A percentile compares a stretch with the other conserved stretches of the same genome.
These are phyloP conservation scores for Apocheima hispidaria DNA, from an alignment of 2,888 invertebrate genomes.

Conservation along the genomic window DNA sequence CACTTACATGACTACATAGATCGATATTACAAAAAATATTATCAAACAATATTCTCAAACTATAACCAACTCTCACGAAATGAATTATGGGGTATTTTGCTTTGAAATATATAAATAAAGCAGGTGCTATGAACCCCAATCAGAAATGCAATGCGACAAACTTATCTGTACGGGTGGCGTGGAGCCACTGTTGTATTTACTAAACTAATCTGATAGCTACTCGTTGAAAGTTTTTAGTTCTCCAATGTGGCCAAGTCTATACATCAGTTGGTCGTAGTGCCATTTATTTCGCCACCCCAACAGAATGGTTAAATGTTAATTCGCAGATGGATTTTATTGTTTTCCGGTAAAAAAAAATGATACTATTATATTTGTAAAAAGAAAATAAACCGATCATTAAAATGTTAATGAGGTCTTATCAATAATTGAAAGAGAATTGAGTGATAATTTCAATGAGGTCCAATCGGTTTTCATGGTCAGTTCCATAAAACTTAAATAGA, in stretches of 20 bases:
- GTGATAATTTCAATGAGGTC: too few relatives aligned
- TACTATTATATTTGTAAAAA: neutral
- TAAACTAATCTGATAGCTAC: neutral
- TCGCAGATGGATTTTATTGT: conserved; percentile 29
- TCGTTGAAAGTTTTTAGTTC: neutral
- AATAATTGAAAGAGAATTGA: neutral
- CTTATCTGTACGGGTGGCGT: neutral
- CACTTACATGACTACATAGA: neutral
- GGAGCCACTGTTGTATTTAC: neutral
- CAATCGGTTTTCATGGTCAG: too few relatives aligned
- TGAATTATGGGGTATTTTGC: conserved; percentile 1
- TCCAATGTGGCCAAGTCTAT: neutral
- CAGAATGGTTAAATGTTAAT: conserved; percentile 9
- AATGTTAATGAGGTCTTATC: conserved; percentile 1
- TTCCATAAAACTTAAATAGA: too few relatives aligned
- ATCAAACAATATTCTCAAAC: neutral
- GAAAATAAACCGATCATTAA: neutral
- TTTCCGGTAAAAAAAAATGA: conserved; percentile 10
- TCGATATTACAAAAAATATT: conserved; percentile 12
- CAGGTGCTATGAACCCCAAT: conserved; percentile 29
- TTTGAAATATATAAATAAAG: conserved; percentile 6
- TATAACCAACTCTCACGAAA: conserved; percentile 1
- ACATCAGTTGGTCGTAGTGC: neutral
- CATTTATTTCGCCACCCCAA: conserved; percentile 22
- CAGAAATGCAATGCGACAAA: conserved; percentile 1